Conservation (phyloP, 1,140 invertebrate species). For the Drosophila melanica region DNA sequence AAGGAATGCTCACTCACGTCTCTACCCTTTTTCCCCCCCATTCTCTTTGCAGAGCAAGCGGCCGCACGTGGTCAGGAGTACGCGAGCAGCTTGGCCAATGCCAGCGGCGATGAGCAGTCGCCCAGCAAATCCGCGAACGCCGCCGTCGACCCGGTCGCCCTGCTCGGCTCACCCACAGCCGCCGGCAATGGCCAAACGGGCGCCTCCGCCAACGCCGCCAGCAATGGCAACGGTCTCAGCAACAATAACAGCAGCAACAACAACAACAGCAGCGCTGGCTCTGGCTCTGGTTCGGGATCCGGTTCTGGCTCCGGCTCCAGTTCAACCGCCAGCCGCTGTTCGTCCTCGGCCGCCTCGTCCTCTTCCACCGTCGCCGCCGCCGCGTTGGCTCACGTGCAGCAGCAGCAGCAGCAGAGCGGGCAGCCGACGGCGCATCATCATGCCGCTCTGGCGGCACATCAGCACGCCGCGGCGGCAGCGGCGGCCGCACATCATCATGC, state of each 20-base stretch:
- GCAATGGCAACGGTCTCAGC: slow-evolving; percentile 37
- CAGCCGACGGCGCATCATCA: slow-evolving; percentile 45
- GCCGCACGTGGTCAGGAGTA: slow-evolving; percentile 76
- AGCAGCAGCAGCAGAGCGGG: slow-evolving; percentile 23
- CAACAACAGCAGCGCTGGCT: slow-evolving; percentile 5
- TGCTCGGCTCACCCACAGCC: slow-evolving; percentile 14
- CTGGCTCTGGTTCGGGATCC: slow-evolving; percentile 1
- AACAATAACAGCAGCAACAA: slow-evolving; percentile 25
- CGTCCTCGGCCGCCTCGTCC: slow-evolving; percentile 40
- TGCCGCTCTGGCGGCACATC: slow-evolving; percentile 64
- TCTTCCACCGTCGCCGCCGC: not conserved
- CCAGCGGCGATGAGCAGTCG: slow-evolving; percentile 75
- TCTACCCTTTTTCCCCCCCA: not conserved
- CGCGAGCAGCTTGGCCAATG: slow-evolving; percentile 67
- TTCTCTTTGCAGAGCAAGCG: slow-evolving; percentile 64
- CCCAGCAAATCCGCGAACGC: slow-evolving; percentile 58
- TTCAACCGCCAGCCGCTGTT: slow-evolving; percentile 44
- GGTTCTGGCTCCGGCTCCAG: slow-evolving; percentile 6
- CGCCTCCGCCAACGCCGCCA: slow-evolving; percentile 20
- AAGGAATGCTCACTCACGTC: not conserved
- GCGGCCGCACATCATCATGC: slow-evolving; percentile 74
- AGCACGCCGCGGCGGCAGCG: slow-evolving; percentile 70
- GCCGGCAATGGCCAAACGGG: slow-evolving; percentile 47
- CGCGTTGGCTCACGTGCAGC: slow-evolving; percentile 17
- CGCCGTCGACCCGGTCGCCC: not conserved